A percentile compares a stretch with the other conserved stretches of the same genome.
These are phyloP conservation scores for Lasioglossum morio DNA, from an alignment of 2,888 invertebrate species.

Conservation along the genomic window DNA sequence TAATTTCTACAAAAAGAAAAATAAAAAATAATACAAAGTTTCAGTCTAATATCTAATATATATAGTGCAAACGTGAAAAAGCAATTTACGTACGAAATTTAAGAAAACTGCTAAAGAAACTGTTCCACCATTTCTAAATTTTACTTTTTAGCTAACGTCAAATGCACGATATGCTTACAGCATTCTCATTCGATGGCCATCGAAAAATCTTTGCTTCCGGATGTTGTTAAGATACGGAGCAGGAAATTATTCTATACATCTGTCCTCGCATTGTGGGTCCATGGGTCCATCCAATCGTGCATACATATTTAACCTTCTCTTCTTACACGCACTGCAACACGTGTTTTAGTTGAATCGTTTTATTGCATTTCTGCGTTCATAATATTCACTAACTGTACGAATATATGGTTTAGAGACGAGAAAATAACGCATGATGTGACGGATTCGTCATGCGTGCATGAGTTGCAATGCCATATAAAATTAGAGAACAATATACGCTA, in stretches of 20 bases:
- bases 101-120: neutral
- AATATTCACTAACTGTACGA: neutral
- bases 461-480: constrained; percentile 24
- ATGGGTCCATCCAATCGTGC: neutral
- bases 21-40: neutral
- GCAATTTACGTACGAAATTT: constrained; percentile 3
- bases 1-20: neutral
- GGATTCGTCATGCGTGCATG: constrained; percentile 25
- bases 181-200: constrained; percentile 22
- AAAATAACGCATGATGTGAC: constrained; percentile 1
- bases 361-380: constrained; percentile 8
- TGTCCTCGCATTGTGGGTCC: constrained; percentile 12
- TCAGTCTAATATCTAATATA: neutral
- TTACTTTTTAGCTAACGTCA: neutral
- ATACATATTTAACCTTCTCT: constrained; percentile 27
- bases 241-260: constrained; percentile 43
- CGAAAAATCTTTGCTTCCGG: constrained; percentile 37
- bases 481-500: constrained; percentile 16
- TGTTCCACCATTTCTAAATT: neutral
- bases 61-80: constrained; percentile 4
- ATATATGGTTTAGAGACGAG: neutral
- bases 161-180: constrained; percentile 43
- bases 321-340: neutral
- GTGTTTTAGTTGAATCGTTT: constrained; percentile 2
- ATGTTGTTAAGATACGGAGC: constrained; percentile 42